phyloP scores from a whole-genome alignment of 2,888 invertebrate species.

The Phaonia tiefii region DNA sequence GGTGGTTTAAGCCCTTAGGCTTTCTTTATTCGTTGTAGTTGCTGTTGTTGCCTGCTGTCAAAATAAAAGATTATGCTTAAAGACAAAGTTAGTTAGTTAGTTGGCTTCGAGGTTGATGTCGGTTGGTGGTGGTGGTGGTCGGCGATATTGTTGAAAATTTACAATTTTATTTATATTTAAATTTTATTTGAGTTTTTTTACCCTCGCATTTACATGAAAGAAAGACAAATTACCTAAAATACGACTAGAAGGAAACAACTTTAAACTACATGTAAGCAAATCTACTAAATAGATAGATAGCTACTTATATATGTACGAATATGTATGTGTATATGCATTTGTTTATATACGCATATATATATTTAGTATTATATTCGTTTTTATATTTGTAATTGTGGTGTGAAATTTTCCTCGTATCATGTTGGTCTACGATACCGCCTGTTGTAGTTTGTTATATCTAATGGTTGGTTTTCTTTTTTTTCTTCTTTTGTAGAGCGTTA shows the following conservation, averaged over 20 bases:
- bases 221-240: conserved; percentile 68
- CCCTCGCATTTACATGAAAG: conserved; percentile 56
- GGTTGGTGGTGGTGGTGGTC: conserved; percentile 25
- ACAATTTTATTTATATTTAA: conserved; percentile 67
- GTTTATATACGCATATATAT: not conserved
- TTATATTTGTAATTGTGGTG: conserved; percentile 14
- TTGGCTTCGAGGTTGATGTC: conserved; percentile 21
- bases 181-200: conserved; percentile 57
- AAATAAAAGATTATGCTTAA: conserved; percentile 68
- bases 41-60: conserved; percentile 66
- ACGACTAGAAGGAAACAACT: conserved; percentile 29
- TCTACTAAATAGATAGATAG: not conserved
- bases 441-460: conserved; percentile 31
- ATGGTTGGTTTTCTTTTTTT: conserved; percentile 39
- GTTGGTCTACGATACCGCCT: conserved; percentile 48
- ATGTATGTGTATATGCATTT: not conserved
- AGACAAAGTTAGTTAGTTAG: conserved; percentile 42
- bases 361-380: too few species aligned
- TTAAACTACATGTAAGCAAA: conserved; percentile 8
- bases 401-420: conserved; percentile 25
- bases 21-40: conserved; percentile 58
- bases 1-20: conserved; percentile 58
- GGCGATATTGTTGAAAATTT: conserved; percentile 63
- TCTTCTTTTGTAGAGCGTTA: not conserved
- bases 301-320: not conserved